A percentile compares a stretch with the other conserved stretches of the same genome.
Evolutionary conservation across 2,888 invertebrate species (phyloP).

Genomic region (Drepanosiphum platanoidis): DNA sequence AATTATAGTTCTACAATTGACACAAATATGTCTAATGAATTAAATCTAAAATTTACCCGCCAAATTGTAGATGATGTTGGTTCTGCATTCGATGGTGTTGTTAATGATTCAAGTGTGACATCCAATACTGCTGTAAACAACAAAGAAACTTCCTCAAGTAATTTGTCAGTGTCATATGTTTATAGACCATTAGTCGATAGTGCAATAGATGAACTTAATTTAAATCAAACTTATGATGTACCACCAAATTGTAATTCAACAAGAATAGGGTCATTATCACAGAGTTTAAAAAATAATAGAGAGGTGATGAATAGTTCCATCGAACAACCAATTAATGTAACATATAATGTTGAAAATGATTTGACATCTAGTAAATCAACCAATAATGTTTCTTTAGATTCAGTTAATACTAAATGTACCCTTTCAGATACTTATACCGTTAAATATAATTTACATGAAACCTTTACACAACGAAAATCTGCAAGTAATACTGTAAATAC

Average conservation of each 20-base stretch:
- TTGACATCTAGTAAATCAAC: neutral
- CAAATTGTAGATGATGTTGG: neutral
- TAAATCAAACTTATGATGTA: constrained; percentile 41
- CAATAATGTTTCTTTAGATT: neutral
- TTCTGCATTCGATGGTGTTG: constrained; percentile 14
- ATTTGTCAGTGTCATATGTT: neutral
- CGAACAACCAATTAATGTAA: constrained; percentile 24
- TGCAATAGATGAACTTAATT: neutral
- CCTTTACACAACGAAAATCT: neutral
- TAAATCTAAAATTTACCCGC: neutral
- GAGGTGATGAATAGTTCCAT: neutral
- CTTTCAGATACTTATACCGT: constrained; percentile 33
- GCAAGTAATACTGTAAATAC: neutral
- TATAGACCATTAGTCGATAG: neutral
- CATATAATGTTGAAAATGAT: constrained; percentile 31
- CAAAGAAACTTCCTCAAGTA: neutral
- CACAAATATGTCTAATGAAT: too few relatives aligned
- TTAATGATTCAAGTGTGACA: neutral
- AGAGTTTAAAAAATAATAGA: neutral
- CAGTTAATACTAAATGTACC: neutral
- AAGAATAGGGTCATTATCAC: neutral
- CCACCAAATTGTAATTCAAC: neutral
- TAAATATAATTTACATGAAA: neutral
- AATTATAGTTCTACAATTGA: neutral
- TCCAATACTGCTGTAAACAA: neutral